Evolutionary conservation across 2,888 invertebrate species (phyloP).

Genomic region (Lordiphosa fenestrarum): DNA sequence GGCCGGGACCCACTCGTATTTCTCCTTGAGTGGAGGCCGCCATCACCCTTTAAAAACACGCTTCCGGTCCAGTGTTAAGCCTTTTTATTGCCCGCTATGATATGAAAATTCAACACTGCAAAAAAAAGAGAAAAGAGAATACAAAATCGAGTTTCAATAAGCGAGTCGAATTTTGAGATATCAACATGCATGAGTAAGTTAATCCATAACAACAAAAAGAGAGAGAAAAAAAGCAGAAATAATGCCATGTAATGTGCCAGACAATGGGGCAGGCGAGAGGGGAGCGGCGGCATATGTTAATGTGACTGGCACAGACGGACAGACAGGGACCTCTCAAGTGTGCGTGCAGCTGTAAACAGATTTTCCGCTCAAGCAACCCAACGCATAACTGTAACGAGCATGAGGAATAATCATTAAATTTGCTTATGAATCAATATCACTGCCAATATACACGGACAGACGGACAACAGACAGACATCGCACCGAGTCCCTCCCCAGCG

Average conservation of each 20-base stretch:
- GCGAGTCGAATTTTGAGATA: slow-evolving; percentile 39
- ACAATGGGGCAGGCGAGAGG: slow-evolving; percentile 18
- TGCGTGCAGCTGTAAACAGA: slow-evolving; percentile 76
- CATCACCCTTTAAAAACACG: slow-evolving; percentile 81
- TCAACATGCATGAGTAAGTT: slow-evolving; percentile 61
- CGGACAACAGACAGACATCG: slow-evolving; percentile 12
- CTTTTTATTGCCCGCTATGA: slow-evolving; percentile 79
- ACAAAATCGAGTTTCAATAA: slow-evolving; percentile 48
- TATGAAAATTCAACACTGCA: slow-evolving; percentile 77
- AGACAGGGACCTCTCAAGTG: slow-evolving; percentile 53
- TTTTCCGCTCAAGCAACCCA: slow-evolving; percentile 71
- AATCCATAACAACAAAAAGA: slow-evolving; percentile 41
- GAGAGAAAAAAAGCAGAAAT: slow-evolving; percentile 25
- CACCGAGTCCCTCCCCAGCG: slow-evolving; percentile 14
- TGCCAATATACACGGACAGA: slow-evolving; percentile 36
- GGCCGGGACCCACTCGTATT: slow-evolving; percentile 89
- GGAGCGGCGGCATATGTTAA: slow-evolving; percentile 38
- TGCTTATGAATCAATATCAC: slow-evolving; percentile 73
- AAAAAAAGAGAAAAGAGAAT: slow-evolving; percentile 39
- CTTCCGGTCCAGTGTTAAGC: slow-evolving; percentile 81
- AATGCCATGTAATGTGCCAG: slow-evolving; percentile 63
- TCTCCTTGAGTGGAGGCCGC: slow-evolving; percentile 88
- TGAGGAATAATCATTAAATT: slow-evolving; percentile 65
- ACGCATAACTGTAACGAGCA: slow-evolving; percentile 69
- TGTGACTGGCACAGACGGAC: slow-evolving; percentile 27